phyloP scores from a whole-genome alignment of 2,888 invertebrate species.

The Mystacides longicornis region DNA sequence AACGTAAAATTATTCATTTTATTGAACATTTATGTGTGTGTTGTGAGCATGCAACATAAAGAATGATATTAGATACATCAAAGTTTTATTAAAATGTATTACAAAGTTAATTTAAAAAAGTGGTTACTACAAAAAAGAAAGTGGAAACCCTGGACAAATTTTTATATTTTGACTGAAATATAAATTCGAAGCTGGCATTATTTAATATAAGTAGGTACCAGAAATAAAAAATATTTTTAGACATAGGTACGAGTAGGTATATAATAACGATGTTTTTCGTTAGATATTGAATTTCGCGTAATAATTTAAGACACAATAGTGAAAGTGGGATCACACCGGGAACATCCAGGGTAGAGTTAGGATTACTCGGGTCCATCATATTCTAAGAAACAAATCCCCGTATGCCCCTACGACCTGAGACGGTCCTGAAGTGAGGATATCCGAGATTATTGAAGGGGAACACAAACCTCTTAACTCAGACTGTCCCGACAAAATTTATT shows the following conservation, averaged over 20 bases:
- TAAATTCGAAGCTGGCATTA: too few species aligned
- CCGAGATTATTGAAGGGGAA: background rate
- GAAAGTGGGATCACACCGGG: background rate
- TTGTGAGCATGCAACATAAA: too few species aligned
- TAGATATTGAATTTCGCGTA: background rate
- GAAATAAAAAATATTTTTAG: background rate
- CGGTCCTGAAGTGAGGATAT: background rate
- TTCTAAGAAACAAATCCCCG: background rate
- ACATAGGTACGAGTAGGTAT: too few species aligned
- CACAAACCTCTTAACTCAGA: background rate
- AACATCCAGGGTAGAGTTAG: background rate
- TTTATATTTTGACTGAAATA: too few species aligned
- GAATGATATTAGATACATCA: too few species aligned
- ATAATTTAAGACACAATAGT: background rate
- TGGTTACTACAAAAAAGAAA: too few species aligned
- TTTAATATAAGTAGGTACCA: background rate
- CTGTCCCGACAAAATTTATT: background rate
- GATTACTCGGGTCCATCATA: background rate
- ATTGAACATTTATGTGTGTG: too few species aligned
- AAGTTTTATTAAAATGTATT: too few species aligned
- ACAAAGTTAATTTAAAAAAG: too few species aligned
- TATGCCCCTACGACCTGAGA: background rate
- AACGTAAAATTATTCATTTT: too few species aligned
- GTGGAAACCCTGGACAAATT: too few species aligned
- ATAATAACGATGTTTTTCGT: background rate